Base-by-base conservation (phyloP, 2,797 vertebrate species). In the Ambastaia sidthimunki region DNA sequence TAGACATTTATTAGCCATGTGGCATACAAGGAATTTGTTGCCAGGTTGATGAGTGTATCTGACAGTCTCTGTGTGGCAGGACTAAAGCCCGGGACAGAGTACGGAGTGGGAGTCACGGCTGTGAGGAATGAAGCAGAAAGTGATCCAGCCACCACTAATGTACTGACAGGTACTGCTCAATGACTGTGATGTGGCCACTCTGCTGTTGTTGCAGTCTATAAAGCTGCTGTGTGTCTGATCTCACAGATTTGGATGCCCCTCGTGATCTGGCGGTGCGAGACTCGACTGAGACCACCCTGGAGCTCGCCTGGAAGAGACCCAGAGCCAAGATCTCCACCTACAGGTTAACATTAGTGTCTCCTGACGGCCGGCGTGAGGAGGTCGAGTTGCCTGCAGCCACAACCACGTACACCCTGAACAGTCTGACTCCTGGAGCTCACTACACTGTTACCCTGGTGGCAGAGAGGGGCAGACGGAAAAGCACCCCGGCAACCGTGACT, bases 71-170 rank as follows among this genome's bases (percentile, higher is more conserved):
- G 60, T 71, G 50, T 13, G 6, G 44, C 83, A 99, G 98, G 94
- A 69, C 89, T 99, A 47, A 95, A 90, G 57, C 96, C 98, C 0
- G 98, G 97, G 54, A 97, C 95, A 0, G 98, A 99, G 85, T 98
- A 99, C 1, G 96, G 96, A 15, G 93, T 99, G 5, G 97, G 96
- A 28, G 95, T 99, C 84, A 98, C 96, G 1, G 96, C 95, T 0
- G 90, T 99, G 86, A 97, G 96, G 89, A 92, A 93, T 0, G 95
- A 97, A 87, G 93, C 90, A 66, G 97, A 99, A 87, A 98, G 97
- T 0, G 87, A 94, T 34, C 97, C 97, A 0, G 93, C 95, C 0
- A 99, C 96, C 52, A 93, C 95, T 44, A 99, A 97, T 0, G 95
- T 94, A 16, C 95, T 94, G 71, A 99, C 98, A 52, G 96, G 98